A percentile compares a stretch with the other conserved stretches of the same genome.
These are phyloP conservation scores for Dolichoris vasculosae DNA, from an alignment of 1,140 invertebrate species.

Conservation along the genomic window DNA sequence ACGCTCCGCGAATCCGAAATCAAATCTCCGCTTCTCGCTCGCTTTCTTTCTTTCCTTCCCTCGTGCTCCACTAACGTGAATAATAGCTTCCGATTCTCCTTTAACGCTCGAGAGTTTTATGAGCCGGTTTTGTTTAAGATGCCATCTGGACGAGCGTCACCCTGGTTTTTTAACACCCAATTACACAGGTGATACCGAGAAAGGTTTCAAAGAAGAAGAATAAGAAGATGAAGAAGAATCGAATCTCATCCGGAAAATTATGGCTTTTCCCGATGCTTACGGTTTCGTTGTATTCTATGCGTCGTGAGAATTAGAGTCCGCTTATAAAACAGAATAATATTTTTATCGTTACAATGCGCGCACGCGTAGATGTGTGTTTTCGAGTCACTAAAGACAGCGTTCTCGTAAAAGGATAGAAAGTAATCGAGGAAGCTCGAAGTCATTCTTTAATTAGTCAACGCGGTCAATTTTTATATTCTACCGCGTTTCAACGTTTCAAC, in stretches of 20 bases:
- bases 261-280: not conserved
- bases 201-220: not conserved
- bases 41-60: not conserved
- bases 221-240: not conserved
- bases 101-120: not conserved
- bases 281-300: not conserved
- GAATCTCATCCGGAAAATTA: not conserved
- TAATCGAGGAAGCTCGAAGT: not conserved
- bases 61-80: not conserved
- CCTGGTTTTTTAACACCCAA: constrained; percentile 1
- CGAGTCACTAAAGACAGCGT: not conserved
- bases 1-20: constrained; percentile 27
- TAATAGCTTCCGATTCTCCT: not conserved
- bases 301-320: not conserved
- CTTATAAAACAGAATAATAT: not conserved
- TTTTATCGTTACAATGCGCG: not conserved
- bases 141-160: not conserved
- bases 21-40: not conserved
- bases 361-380: not conserved
- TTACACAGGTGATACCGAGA: not conserved
- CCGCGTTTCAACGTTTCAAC: no score
- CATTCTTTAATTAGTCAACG: not conserved
- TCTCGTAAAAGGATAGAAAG: not conserved
- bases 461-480: not conserved
- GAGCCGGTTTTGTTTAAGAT: not conserved